Percentiles rank a stretch among this genome's conserved stretches.
These are phyloP conservation scores for Gymnobelideus leadbeateri DNA, from an alignment of 2,113 vertebrate genomes.

Conservation along the genomic window DNA sequence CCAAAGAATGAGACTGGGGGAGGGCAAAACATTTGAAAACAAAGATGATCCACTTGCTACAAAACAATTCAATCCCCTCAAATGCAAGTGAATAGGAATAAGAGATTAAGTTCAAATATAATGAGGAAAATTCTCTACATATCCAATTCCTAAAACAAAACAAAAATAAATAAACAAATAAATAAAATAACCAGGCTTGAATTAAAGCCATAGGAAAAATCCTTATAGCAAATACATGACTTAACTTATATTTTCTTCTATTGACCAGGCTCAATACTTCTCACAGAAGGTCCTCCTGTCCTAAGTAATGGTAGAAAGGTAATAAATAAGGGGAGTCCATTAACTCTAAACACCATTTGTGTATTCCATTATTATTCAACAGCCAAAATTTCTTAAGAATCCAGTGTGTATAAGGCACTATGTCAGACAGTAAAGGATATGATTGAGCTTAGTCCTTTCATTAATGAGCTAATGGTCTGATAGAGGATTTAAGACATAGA, in stretches of 20 bases:
- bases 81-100: neutral
- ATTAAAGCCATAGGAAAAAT: neutral
- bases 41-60: constrained; percentile 46
- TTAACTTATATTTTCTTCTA: neutral
- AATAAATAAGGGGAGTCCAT: neutral
- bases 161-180: too few relatives aligned
- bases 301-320: neutral
- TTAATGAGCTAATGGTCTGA: neutral
- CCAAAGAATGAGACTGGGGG: constrained; percentile 8
- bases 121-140: constrained; percentile 38
- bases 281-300: neutral
- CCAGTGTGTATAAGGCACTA: neutral
- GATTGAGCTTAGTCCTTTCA: neutral
- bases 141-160: constrained; percentile 33
- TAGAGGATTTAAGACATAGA: neutral
- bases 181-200: neutral
- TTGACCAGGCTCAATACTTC: neutral
- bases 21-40: constrained; percentile 58
- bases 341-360: neutral
- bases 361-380: neutral
- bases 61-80: constrained; percentile 28
- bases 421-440: neutral
- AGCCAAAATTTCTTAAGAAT: neutral
- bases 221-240: neutral
- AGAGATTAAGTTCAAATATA: constrained; percentile 47